Evolutionary conservation across 1,140 invertebrate species (phyloP), one percentile per base, ranked within the genome.

Genomic region (Oryctes rhinoceros): DNA sequence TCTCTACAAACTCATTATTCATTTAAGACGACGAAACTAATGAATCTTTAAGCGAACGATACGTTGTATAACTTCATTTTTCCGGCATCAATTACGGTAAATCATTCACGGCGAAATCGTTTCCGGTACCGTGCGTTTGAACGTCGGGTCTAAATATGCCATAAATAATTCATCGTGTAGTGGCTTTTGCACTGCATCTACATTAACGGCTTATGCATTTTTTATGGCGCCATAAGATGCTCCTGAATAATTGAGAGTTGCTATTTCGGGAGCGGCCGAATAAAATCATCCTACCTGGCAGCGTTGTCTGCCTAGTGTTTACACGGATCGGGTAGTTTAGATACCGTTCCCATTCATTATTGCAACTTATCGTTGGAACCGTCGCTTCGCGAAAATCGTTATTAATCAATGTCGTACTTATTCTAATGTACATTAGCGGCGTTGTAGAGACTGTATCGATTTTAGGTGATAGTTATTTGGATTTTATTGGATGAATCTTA

Each of bases 181-280:
- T 62, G 53, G 53, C 53, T 62, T 62, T 62, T 62, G 20, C 20
- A 20, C 53, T 20, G 20, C 53, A 62, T 62, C 20, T 62, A 62
- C 53, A 62, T 62, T 62, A 62, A 62, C 53, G 53, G 15, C 53
- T 20, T 62, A 62, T 62, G 53, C 53, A 62, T 62, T 62, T 62
- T 62, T 62, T 62, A 62, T 62, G 53, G 13, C 53, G 13, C 53
- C 20, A 13, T 20, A 62, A 62, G 53, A 18, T 62, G 53, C 5
- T 62, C 5, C 53, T 62, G 13, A 62, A 62, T 62, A 62, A 62
- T 62, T 62, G 53, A 62, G 20, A 5, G 15, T 62, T 13, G 15
- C 20, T 62, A 62, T 62, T 62, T 18, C 13, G 15, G 53, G 53
- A 44, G 5, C 39, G 39, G 39, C 9, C 39, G 39, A 44, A 44